A percentile compares a stretch with the other conserved stretches of the same genome.
Evolutionary conservation across 2,797 vertebrate species (phyloP).

Genomic region (Gymnopithys bicolor): DNA sequence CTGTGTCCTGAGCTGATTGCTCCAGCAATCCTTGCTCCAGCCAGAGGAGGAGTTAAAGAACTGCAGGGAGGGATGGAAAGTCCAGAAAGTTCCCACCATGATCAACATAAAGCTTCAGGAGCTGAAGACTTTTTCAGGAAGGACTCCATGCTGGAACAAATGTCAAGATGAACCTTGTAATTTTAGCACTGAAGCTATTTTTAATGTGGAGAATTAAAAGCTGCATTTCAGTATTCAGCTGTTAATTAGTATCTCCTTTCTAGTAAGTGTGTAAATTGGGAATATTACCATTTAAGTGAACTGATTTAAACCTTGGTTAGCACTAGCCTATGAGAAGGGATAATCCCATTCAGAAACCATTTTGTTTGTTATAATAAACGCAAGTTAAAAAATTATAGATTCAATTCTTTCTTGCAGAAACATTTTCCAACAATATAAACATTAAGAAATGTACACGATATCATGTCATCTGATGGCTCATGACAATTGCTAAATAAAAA

Average conservation of each 20-base stretch:
- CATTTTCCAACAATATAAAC: not conserved
- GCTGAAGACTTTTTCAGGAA: not conserved
- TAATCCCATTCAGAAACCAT: not conserved
- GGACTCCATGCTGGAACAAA: not conserved
- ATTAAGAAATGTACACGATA: not conserved
- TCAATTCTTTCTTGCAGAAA: not conserved
- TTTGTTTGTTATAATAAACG: not conserved
- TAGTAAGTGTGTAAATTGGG: not conserved
- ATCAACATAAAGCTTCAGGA: not conserved
- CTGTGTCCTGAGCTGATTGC: not conserved
- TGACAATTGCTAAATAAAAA: not conserved
- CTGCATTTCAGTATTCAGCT: not conserved
- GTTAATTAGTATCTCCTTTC: not conserved
- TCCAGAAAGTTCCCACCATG: fast-evolving
- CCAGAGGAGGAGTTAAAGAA: not conserved
- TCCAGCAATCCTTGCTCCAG: not conserved
- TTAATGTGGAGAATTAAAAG: not conserved
- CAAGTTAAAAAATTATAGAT: not conserved
- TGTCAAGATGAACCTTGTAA: not conserved
- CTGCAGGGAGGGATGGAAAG: not conserved
- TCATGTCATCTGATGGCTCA: not conserved
- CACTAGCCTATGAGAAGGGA: not conserved
- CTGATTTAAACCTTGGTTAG: not conserved
- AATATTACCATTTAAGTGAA: not conserved
- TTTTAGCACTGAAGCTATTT: not conserved